Evolutionary conservation across 2,797 vertebrate genomes (phyloP).

Genomic region (Dipus sagitta): DNA sequence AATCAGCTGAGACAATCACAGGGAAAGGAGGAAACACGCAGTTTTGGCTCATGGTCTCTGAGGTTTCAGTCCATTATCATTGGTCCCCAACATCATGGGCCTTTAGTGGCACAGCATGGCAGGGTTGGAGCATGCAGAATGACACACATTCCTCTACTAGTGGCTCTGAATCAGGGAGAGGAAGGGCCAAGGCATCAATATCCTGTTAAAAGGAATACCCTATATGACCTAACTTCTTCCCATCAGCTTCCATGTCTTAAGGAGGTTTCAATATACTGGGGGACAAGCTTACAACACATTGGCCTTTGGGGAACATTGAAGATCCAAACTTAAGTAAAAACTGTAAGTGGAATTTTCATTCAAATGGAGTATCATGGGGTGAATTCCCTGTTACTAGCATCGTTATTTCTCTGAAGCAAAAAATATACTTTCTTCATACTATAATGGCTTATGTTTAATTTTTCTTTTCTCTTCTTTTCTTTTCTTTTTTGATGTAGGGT

Average conservation of each 20-base stretch:
- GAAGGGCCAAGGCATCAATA: fast-evolving
- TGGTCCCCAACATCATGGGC: too few species aligned
- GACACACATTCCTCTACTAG: too few species aligned
- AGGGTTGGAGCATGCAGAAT: too few species aligned
- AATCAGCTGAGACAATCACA: not conserved
- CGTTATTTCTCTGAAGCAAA: not conserved
- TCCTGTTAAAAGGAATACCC: too few species aligned
- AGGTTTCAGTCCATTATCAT: too few species aligned
- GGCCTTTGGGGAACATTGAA: not conserved
- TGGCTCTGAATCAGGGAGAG: not conserved
- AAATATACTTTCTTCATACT: not conserved
- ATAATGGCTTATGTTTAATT: not conserved
- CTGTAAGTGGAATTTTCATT: not conserved
- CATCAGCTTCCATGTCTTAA: too few species aligned
- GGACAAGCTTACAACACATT: not conserved
- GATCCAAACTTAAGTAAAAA: too few species aligned
- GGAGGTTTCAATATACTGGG: not conserved
- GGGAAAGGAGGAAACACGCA: too few species aligned
- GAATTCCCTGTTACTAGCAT: not conserved
- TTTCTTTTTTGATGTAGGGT: too few species aligned
- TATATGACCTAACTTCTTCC: not conserved
- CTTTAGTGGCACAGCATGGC: too few species aligned
- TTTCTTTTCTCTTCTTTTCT: not conserved
- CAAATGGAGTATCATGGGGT: not conserved
- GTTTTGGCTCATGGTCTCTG: not conserved